Percentiles rank a stretch among this genome's conserved stretches.
Evolutionary conservation across 1,140 invertebrate species (phyloP).

Genomic region (Aphaenogaster ashmeadi): DNA sequence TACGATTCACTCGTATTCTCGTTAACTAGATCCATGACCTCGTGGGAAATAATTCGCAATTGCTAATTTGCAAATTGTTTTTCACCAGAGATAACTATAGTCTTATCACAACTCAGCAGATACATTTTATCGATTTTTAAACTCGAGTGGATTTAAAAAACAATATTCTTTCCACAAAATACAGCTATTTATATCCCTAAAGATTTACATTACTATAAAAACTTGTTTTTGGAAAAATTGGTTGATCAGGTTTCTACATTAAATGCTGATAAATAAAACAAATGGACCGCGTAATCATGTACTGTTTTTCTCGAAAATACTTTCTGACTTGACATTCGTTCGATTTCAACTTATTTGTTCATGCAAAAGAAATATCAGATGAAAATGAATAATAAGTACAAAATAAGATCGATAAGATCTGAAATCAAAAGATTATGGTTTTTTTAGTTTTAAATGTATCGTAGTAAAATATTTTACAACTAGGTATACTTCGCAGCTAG

Average conservation of each 20-base stretch:
- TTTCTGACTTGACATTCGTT: neutral
- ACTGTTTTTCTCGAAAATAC: neutral
- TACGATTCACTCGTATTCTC: conserved; percentile 13
- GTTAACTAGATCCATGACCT: conserved; percentile 9
- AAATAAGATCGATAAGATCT: neutral
- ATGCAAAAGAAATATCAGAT: neutral
- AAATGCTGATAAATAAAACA: neutral
- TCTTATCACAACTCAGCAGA: neutral
- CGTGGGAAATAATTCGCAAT: neutral
- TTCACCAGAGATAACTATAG: neutral
- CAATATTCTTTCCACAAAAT: neutral
- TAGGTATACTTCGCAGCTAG: neutral
- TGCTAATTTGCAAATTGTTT: conserved; percentile 15
- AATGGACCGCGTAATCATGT: neutral
- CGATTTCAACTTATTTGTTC: neutral
- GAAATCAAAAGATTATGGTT: neutral
- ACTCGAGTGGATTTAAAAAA: neutral
- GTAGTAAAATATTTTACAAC: neutral
- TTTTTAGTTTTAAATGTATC: neutral
- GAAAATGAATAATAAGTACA: neutral
- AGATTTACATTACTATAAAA: neutral
- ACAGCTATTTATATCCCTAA: neutral
- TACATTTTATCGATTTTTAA: conserved; percentile 2
- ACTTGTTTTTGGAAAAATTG: neutral
- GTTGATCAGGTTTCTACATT: neutral